Base-by-base conservation (phyloP, 2,113 vertebrate species). In the Puntigrus tetrazona region DNA sequence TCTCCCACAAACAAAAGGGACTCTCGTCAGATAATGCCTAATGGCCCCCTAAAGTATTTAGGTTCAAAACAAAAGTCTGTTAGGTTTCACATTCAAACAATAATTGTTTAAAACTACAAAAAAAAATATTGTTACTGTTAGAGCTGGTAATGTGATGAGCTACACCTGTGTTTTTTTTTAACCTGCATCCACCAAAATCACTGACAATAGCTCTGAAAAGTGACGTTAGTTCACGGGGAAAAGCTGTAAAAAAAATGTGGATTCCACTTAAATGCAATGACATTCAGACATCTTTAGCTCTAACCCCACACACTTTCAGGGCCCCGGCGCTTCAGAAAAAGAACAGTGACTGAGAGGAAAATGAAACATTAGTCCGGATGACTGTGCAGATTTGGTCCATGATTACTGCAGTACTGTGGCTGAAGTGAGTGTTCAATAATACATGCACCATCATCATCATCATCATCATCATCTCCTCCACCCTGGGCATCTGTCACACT, bases 401-500 rank as follows among this genome's bases (percentile, higher is more conserved):
- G 59, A 67, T 65, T 31, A 63, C 45, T 36, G 73, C 82, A 79
- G 76, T 22, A 61, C 27, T 75, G 16, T 29, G 11, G 55, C 45
- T 45, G 59, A 52, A 69, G 61, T 29, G 61, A 72, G 74, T 31
- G 41, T 20, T 80, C 27, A 70, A 70, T 78, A 78, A 70, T 70
- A 57, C 22, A 70, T 84, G 67, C 69, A 73, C 34, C 81, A 59
- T 22, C 61, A 59, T n/a, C 57, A 47, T 65, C 45, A 45, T 34
- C 38, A 50, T 27, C 59, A 20, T 27, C 81, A 73, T 52, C 80
- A 47, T 59, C 80, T 27, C 5, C 80, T 45, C 36, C 75, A 27
- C 67, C 75, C 85, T 47, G 69, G 81, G 65, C 81, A 86, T 83
- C 85, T 79, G 81, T 83, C 81, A 65, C 47, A 78, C 38, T 70